Base-by-base conservation (phyloP, 92 coral and sea anemone genomes). In the Palythoa grandis region DNA sequence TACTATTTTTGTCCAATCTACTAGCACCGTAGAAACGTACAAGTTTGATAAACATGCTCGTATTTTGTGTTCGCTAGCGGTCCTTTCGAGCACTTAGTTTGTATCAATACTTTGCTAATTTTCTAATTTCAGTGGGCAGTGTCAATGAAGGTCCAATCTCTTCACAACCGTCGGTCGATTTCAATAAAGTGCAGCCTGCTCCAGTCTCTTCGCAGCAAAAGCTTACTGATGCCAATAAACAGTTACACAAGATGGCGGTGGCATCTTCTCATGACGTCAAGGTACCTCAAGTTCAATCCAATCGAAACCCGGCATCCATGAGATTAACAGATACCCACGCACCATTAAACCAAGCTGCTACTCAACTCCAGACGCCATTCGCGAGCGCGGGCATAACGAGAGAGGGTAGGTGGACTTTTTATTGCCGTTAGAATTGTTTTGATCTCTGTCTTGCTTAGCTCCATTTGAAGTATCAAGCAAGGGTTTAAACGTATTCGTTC, bases 71-170 rank as follows among this genome's bases (percentile, higher is more conserved):
- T 13, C 37, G 25, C 35, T 3, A 40, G 54, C 43, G 48, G 19
- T 72, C 24, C 11, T 1, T 2, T 10, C 37, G 13, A 38, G 8
- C 22, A 1, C 50, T 2, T 15, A 39, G 0, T 4, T 17, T 29
- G 4, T 5, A 3, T 13, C 40, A 16, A 47, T 20, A 52, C 15
- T 66, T 7, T 43, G 23, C 40, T 65, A 6, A 22, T 24, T 22
- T 14, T 80, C n/a, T 12, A 11, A 13, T 67, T 80, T 17, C 40
- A 80, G 85, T 80, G 20, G 85, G 85, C 60, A 80, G 85, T 43
- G 38, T 80, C 48, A 80, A 65, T 63, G 57, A 80, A 68, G 74
- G 20, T 0, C 85, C 53, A 19, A 8, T 40, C 48, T 43, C 74
- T 65, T 80, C 85, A 66, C 73, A 39, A 22, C 74, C 74, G 15